Percentiles rank a stretch among this genome's conserved stretches.
These are phyloP conservation scores for Watsonalla binaria DNA, from an alignment of 2,888 invertebrate genomes.

Conservation along the genomic window DNA sequence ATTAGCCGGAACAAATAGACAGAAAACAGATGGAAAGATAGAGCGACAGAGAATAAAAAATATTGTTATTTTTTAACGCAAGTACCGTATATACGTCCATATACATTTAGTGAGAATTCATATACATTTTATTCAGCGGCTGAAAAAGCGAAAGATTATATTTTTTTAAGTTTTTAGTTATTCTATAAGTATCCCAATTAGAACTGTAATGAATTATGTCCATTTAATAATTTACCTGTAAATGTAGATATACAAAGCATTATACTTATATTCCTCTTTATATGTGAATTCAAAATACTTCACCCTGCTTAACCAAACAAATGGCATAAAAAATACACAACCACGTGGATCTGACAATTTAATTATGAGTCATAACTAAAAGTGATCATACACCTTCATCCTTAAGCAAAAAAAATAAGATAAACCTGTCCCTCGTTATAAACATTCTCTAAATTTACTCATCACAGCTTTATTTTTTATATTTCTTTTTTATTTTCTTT, in stretches of 20 bases:
- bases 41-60: too few species aligned
- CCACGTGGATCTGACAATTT: not conserved
- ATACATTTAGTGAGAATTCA: too few species aligned
- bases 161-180: too few species aligned
- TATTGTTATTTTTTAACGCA: too few species aligned
- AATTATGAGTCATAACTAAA: not conserved
- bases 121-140: too few species aligned
- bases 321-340: not conserved
- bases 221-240: too few species aligned
- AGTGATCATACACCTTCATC: slow-evolving; percentile 14
- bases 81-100: too few species aligned
- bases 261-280: not conserved
- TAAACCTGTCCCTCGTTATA: slow-evolving; percentile 17
- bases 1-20: too few species aligned
- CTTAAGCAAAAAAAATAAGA: slow-evolving; percentile 14
- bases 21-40: too few species aligned
- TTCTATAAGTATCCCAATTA: too few species aligned
- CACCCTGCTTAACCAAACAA: not conserved
- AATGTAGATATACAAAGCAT: not conserved
- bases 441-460: slow-evolving; percentile 21
- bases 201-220: too few species aligned
- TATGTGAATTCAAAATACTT: not conserved
- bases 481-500: slow-evolving; percentile 12
- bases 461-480: slow-evolving; percentile 19
- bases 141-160: too few species aligned